A percentile compares a stretch with the other conserved stretches of the same genome.
Conservation (phyloP, 2,797 vertebrate species). For the Lithobates pipiens region DNA sequence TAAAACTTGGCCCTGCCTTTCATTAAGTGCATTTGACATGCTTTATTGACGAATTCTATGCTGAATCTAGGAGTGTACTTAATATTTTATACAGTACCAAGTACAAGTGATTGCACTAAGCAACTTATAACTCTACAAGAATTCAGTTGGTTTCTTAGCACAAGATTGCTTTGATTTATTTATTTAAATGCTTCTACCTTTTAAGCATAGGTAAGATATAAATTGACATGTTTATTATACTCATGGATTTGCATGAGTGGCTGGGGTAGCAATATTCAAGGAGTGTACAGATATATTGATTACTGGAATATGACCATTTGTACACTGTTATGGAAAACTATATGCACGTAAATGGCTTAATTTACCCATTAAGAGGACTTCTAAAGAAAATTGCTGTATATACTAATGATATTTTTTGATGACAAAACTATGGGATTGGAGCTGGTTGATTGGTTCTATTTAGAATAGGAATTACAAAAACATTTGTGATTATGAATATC, state of each 20-base stretch:
- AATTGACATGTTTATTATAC: neutral
- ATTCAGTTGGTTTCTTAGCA: neutral
- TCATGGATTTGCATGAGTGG: neutral
- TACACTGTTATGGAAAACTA: neutral
- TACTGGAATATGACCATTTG: neutral
- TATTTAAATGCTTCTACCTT: neutral
- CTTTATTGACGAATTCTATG: neutral
- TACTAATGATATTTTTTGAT: neutral
- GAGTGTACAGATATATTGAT: neutral
- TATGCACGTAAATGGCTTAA: neutral
- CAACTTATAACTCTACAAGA: neutral
- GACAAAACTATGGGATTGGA: no score
- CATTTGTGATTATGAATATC: neutral
- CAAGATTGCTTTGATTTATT: constrained; percentile 14
- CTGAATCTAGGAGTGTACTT: neutral
- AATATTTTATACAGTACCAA: constrained; percentile 12
- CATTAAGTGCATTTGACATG: neutral
- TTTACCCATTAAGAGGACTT: neutral
- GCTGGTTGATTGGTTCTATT: neutral
- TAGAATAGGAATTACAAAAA: neutral
- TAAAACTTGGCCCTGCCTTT: neutral
- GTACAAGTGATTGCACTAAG: neutral
- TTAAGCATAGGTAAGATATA: neutral
- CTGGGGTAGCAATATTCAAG: neutral
- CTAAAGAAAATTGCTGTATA: neutral